Base-by-base conservation (phyloP, 2,888 invertebrate genomes). In the Pristionchus japonicus region DNA sequence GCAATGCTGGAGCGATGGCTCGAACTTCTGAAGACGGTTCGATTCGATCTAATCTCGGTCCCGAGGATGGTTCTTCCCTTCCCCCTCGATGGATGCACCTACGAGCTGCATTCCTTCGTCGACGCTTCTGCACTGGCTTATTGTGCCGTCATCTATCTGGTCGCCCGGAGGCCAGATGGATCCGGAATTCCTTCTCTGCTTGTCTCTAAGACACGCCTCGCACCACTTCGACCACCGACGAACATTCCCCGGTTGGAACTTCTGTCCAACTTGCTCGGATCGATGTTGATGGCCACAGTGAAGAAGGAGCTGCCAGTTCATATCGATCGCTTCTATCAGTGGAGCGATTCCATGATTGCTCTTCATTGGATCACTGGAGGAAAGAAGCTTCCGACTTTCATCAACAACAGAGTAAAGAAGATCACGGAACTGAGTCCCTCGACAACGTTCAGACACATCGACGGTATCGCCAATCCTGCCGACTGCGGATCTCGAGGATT, bases 261-360 rank as follows among this genome's bases (percentile, higher is more conserved):
- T 15, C 34, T 88, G 20, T 80, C 83, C 1, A 80, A 64, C 67
- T 13, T 87, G 20, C 47, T 89, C 64, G 89, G 89, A 52, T 64
- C 87, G n/a, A 86, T 31, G 3, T 49, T 86, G 17, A 17, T 74
- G 27, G 31, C 43, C 6, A 27, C 70, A 11, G 52, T 70, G 11
- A 13, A 17, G 7, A 86, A 74, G 86, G 70, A 86, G 37, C 34
- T 86, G 23, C 23, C 83, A 1, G 43, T 77, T 2, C n/a, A 3
- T 1, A 77, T 77, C 40, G 3, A 2, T 23, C 20, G 52, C 6
- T 4, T 13, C 3, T 34, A 43, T 1, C 47, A 91, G 17, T 91
- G 91, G 91, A 87, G 74, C 9, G 91, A 91, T 43, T 82, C 84
- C n/a, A 77, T 37, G 87, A 52, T 86, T 2, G 23, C 82, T 17